Percentiles rank a stretch among this genome's conserved stretches.
Conservation (phyloP, 2,113 vertebrate species). For the Atherinomorus stipes region DNA sequence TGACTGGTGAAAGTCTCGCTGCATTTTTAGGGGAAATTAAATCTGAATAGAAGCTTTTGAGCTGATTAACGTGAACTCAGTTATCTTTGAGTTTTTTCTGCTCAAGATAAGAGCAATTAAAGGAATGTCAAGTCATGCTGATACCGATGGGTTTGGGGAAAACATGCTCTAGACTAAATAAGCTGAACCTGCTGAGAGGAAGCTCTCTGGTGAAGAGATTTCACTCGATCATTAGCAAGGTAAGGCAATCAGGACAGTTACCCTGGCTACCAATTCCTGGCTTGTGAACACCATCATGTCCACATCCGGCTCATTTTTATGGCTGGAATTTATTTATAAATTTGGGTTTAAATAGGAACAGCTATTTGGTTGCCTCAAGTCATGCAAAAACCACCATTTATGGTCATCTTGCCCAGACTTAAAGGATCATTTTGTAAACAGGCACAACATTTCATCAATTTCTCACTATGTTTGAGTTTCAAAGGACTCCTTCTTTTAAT, state of each 20-base stretch:
- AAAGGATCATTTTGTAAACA: no score
- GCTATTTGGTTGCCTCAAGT: no score
- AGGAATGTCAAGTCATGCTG: neutral
- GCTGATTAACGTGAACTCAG: neutral
- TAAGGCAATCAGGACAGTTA: slow-evolving; percentile 36
- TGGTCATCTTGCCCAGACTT: no score
- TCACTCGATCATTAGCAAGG: neutral
- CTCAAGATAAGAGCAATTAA: neutral
- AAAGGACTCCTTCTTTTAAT: no score
- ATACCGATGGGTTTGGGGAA: neutral
- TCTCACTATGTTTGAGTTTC: no score
- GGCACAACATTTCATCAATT: no score
- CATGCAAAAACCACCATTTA: no score
- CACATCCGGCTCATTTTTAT: neutral
- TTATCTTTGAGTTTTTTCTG: neutral
- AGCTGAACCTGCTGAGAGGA: slow-evolving; percentile 19
- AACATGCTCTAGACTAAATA: neutral
- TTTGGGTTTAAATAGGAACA: no score
- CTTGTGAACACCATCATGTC: slow-evolving; percentile 6
- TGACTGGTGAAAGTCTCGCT: slow-evolving; percentile 58
- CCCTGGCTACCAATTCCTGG: neutral
- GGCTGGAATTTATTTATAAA: slow-evolving; percentile 3
- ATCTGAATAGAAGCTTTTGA: slow-evolving; percentile 19
- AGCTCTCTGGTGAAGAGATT: slow-evolving; percentile 19
- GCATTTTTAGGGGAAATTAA: slow-evolving; percentile 51